Conservation (phyloP, 2,888 invertebrate genomes). For the Lepetodrilus schrolli region DNA sequence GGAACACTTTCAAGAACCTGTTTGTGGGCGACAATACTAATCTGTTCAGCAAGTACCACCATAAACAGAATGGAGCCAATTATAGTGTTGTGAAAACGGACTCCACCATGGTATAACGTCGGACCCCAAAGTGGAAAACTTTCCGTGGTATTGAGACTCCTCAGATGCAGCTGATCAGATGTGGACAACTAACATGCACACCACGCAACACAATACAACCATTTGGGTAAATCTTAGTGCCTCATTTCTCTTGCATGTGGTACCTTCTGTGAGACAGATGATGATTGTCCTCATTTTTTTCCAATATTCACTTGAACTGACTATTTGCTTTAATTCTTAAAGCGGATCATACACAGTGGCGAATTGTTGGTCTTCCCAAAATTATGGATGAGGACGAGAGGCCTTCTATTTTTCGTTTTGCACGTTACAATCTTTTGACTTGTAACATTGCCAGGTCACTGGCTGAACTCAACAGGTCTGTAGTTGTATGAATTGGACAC, state of each 20-base stretch:
- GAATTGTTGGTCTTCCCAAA: no score
- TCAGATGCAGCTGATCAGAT: neutral
- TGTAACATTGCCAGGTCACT: no score
- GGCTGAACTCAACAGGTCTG: no score
- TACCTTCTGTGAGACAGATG: no score
- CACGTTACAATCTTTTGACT: no score
- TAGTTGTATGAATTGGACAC: neutral
- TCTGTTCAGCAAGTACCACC: slow-evolving; percentile 35
- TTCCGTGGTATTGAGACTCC: neutral
- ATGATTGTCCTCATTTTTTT: no score
- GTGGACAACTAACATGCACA: neutral
- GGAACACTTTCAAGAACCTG: slow-evolving; percentile 77
- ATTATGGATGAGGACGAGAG: no score
- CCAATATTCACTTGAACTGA: no score
- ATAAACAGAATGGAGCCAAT: slow-evolving; percentile 46
- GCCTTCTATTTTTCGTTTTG: no score
- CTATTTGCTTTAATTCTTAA: no score
- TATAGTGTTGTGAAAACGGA: slow-evolving; percentile 63
- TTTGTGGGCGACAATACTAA: slow-evolving; percentile 49
- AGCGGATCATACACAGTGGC: no score
- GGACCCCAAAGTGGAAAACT: neutral
- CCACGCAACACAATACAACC: neutral
- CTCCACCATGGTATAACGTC: slow-evolving; percentile 58
- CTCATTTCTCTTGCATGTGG: neutral
- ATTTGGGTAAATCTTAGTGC: neutral